phyloP scores from a whole-genome alignment of 1,140 invertebrate genomes.

The Neodiprion virginianus region DNA sequence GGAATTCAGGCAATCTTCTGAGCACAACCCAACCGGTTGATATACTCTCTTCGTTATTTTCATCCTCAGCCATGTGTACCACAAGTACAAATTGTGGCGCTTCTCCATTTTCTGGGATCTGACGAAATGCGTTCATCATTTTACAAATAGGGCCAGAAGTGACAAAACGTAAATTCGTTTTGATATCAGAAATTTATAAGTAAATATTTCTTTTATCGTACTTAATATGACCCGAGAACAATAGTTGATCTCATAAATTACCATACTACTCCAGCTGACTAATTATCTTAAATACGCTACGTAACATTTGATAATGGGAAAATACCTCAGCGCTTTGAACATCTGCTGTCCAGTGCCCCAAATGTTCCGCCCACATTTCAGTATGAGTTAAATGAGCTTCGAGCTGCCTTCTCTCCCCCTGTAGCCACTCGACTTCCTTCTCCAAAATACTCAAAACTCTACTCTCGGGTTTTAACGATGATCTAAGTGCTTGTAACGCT shows the following conservation, averaged over 20 bases:
- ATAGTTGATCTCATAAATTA: neutral
- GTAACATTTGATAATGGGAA: neutral
- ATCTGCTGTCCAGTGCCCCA: conserved; percentile 83
- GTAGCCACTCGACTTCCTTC: conserved; percentile 81
- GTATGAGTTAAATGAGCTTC: conserved; percentile 86
- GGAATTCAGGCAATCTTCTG: conserved; percentile 81
- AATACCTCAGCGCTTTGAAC: conserved; percentile 81
- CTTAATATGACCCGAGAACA: neutral
- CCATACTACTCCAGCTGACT: too few relatives aligned
- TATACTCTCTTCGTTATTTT: conserved; percentile 68
- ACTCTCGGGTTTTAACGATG: conserved; percentile 78
- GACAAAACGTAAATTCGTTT: neutral
- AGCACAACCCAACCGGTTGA: conserved; percentile 85
- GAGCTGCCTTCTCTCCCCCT: conserved; percentile 77
- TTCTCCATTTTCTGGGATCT: conserved; percentile 81
- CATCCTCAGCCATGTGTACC: conserved; percentile 75
- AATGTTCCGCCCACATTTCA: conserved; percentile 87
- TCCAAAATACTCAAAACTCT: conserved; percentile 78
- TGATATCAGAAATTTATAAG: conserved; percentile 4
- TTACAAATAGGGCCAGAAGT: conserved; percentile 6
- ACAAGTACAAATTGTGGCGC: conserved; percentile 82
- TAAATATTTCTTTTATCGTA: conserved; percentile 5
- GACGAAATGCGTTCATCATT: conserved; percentile 24
- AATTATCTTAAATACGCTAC: too few relatives aligned
- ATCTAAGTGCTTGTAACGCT: conserved; percentile 79